A percentile compares a stretch with the other conserved stretches of the same genome.
Evolutionary conservation across 2,113 vertebrate genomes (phyloP).

Genomic region (Hylia prasina): DNA sequence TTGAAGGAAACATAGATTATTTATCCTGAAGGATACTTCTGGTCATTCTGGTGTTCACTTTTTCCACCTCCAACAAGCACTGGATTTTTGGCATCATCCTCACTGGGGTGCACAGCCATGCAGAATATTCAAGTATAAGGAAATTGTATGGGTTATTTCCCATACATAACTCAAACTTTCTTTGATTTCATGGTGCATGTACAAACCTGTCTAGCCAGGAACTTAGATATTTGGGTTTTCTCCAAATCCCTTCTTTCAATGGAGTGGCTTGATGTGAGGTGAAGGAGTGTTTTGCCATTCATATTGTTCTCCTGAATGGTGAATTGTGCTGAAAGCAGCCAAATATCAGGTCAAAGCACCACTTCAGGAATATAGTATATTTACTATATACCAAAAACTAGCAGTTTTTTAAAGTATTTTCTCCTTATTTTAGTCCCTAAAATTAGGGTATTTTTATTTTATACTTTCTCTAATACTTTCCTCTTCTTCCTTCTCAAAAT

Average conservation of each 20-base stretch:
- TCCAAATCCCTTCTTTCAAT: neutral
- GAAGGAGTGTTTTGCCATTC: neutral
- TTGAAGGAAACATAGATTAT: too few relatives aligned
- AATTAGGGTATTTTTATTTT: neutral
- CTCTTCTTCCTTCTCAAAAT: neutral
- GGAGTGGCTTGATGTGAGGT: neutral
- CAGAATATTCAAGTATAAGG: neutral
- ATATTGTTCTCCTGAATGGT: neutral
- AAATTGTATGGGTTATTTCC: neutral
- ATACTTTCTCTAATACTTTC: neutral
- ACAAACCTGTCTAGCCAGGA: neutral
- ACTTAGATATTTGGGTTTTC: neutral
- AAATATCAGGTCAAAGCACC: neutral
- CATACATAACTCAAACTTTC: rapidly evolving
- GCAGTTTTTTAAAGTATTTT: neutral
- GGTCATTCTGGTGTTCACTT: neutral
- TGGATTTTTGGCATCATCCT: neutral
- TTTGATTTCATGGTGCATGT: neutral
- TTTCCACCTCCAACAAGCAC: neutral
- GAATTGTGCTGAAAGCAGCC: neutral
- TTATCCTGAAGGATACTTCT: neutral
- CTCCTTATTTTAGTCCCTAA: neutral
- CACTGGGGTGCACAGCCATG: neutral
- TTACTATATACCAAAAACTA: neutral
- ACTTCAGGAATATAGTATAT: neutral